phyloP scores from a whole-genome alignment of 2,888 invertebrate species.

The Ophioninae sp. region DNA sequence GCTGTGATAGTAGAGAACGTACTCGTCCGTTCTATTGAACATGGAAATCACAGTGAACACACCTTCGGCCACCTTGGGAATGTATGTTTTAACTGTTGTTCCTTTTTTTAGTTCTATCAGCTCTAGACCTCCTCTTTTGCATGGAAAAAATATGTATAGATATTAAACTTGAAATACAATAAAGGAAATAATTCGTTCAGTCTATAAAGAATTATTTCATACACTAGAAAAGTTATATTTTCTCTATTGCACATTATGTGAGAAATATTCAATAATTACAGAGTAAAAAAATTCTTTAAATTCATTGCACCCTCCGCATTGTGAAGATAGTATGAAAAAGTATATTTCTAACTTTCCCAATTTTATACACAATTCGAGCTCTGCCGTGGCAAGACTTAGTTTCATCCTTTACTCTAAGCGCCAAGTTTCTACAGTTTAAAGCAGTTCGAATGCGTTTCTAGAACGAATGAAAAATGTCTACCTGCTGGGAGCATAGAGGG shows the following conservation, averaged over 20 bases:
- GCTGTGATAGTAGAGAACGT: conserved; percentile 98
- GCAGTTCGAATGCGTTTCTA: no score
- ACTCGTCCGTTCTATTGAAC: conserved; percentile 96
- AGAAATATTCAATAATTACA: neutral
- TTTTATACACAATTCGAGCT: no score
- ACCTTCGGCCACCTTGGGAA: conserved; percentile 97
- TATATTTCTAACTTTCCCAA: no score
- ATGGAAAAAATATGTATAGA: neutral
- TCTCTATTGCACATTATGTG: neutral
- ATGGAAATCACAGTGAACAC: conserved; percentile 97
- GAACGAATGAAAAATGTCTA: conserved; percentile 66
- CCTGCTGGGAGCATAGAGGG: conserved; percentile 94
- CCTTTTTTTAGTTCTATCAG: conserved; percentile 95
- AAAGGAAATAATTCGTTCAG: neutral
- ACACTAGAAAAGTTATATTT: neutral
- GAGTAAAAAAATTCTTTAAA: neutral
- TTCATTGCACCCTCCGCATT: no score
- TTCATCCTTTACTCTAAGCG: no score
- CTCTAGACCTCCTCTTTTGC: conserved; percentile 92
- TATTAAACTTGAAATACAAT: neutral
- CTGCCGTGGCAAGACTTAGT: no score
- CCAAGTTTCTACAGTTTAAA: no score
- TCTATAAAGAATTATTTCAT: neutral
- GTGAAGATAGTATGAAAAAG: no score
- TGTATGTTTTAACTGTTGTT: conserved; percentile 92